Percentiles rank a stretch among this genome's conserved stretches.
These are phyloP conservation scores for Petroica traversi DNA, from an alignment of 2,113 vertebrate species.

Conservation along the genomic window DNA sequence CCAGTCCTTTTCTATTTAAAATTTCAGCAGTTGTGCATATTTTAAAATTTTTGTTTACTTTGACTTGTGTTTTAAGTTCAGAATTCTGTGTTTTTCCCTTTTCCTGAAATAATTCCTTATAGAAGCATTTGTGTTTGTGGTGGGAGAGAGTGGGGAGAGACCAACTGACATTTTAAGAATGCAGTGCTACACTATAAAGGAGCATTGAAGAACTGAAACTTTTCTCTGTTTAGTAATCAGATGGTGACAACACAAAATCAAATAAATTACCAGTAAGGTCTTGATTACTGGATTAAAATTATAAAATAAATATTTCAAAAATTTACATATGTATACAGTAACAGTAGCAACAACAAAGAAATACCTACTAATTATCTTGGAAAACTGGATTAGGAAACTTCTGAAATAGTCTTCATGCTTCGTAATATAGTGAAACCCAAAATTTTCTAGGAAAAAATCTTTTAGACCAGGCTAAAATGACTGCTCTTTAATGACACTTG, in stretches of 20 bases:
- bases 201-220: background rate
- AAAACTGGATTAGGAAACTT: background rate
- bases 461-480: background rate
- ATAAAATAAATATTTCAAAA: background rate
- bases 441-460: background rate
- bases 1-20: background rate
- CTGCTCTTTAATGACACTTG: background rate
- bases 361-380: background rate
- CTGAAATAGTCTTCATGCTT: background rate
- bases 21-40: accelerated
- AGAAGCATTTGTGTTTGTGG: background rate
- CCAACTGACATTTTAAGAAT: background rate
- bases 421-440: background rate
- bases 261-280: background rate
- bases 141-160: background rate
- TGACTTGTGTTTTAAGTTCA: background rate
- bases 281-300: background rate
- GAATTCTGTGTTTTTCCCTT: background rate
- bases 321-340: background rate
- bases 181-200: background rate
- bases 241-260: background rate
- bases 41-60: background rate
- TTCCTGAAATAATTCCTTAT: background rate
- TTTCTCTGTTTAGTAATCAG: background rate
- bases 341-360: background rate